Conservation (phyloP, 2,113 vertebrate species). For the Callaeas wilsoni region DNA sequence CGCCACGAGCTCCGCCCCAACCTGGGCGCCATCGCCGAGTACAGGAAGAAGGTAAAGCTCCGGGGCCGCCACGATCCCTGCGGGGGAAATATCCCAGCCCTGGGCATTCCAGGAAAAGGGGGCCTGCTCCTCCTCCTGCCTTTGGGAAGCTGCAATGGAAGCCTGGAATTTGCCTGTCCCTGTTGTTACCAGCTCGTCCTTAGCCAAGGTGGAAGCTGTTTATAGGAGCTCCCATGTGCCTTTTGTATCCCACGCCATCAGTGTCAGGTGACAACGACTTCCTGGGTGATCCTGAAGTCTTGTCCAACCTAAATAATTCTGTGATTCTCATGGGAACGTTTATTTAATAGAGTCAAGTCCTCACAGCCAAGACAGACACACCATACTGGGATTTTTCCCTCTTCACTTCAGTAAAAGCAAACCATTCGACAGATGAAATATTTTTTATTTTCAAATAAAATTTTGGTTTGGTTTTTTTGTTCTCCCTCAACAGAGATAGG, state of each 20-base stretch:
- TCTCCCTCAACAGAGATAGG: neutral
- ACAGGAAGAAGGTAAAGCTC: conserved; percentile 84
- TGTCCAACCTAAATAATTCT: neutral
- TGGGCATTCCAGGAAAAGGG: rapidly evolving
- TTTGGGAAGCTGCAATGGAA: no score
- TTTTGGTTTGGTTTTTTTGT: neutral
- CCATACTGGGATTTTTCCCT: neutral
- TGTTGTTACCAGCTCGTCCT: rapidly evolving
- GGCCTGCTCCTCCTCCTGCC: neutral
- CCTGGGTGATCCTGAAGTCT: neutral
- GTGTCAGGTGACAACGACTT: neutral
- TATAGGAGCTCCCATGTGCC: rapidly evolving
- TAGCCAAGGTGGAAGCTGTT: rapidly evolving
- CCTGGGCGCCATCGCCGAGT: conserved; percentile 86
- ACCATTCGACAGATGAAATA: neutral
- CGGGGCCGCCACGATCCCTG: rapidly evolving
- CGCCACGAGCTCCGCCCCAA: conserved; percentile 88
- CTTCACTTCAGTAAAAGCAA: neutral
- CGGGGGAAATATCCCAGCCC: rapidly evolving
- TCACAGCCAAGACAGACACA: neutral
- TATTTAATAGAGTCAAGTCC: neutral
- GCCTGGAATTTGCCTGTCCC: rapidly evolving
- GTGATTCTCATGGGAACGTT: neutral
- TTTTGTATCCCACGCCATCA: neutral
- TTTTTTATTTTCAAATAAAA: neutral